Conservation (phyloP, 2,797 vertebrate genomes). For the Alosa sapidissima region DNA sequence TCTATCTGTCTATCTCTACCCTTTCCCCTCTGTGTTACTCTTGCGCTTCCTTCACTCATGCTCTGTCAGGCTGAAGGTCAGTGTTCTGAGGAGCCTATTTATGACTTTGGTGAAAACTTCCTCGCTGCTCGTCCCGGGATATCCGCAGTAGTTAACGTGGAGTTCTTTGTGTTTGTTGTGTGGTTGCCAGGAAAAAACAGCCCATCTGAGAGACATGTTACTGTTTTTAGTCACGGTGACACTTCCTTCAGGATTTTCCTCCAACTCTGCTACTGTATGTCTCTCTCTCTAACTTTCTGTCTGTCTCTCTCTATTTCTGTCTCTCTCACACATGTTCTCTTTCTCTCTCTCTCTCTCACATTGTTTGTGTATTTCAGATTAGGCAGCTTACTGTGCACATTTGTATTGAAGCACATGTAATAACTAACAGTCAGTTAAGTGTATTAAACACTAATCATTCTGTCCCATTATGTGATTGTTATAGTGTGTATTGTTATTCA, state of each 20-base stretch:
- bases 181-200: slow-evolving; percentile 56
- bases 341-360: too few species aligned
- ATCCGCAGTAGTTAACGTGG: slow-evolving; percentile 42
- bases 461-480: too few species aligned
- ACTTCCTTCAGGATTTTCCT: slow-evolving; percentile 36
- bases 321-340: neutral
- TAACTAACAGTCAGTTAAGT: too few species aligned
- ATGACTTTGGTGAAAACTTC: slow-evolving; percentile 49
- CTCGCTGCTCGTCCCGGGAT: slow-evolving; percentile 48
- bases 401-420: too few species aligned
- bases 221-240: slow-evolving; percentile 50
- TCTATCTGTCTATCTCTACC: neutral
- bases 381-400: too few species aligned
- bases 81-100: slow-evolving; percentile 40
- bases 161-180: slow-evolving; percentile 46
- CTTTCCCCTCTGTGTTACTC: neutral
- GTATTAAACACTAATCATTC: too few species aligned
- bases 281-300: neutral
- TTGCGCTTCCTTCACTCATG: slow-evolving; percentile 18
- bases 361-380: neutral
- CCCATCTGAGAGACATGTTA: slow-evolving; percentile 39
- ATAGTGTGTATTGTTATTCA: too few species aligned
- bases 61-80: slow-evolving; percentile 46
- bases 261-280: slow-evolving; percentile 12
- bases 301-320: neutral